Conservation (phyloP, 1,140 invertebrate species). For the Bicyclus anynana region DNA sequence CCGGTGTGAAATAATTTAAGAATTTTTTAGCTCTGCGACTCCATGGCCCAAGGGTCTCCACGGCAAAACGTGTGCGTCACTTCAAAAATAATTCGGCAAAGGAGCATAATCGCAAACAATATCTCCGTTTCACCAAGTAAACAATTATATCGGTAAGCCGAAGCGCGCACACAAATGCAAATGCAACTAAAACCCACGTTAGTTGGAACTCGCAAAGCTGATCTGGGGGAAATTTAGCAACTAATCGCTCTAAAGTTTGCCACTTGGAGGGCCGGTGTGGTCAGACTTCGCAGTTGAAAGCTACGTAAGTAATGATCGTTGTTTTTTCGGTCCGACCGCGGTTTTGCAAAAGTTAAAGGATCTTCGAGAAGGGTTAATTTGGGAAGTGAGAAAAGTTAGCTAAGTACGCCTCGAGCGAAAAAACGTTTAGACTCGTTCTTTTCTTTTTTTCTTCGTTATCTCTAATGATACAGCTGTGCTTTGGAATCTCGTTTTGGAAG, state of each 20-base stretch:
- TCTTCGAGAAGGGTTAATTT: slow-evolving; percentile 27
- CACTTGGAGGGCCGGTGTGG: slow-evolving; percentile 19
- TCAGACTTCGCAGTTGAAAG: slow-evolving; percentile 24
- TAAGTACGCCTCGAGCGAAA: slow-evolving; percentile 12
- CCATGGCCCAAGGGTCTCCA: too few relatives aligned
- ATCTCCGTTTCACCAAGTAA: too few relatives aligned
- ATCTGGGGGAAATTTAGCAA: slow-evolving; percentile 22
- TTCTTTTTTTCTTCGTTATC: slow-evolving; percentile 11
- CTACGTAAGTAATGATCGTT: slow-evolving; percentile 27
- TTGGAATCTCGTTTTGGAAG: slow-evolving; percentile 2
- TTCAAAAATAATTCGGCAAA: too few relatives aligned
- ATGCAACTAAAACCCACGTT: slow-evolving; percentile 11
- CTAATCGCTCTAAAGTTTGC: slow-evolving; percentile 25
- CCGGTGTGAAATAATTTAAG: too few relatives aligned
- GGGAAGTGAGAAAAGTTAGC: slow-evolving; percentile 21
- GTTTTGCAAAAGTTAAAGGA: slow-evolving; percentile 22
- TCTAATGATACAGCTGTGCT: slow-evolving; percentile 4
- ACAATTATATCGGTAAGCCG: slow-evolving; percentile 16
- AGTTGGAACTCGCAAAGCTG: slow-evolving; percentile 6
- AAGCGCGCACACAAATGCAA: slow-evolving; percentile 9
- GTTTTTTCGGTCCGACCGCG: slow-evolving; percentile 26
- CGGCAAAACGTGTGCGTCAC: too few relatives aligned
- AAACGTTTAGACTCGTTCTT: slow-evolving; percentile 14
- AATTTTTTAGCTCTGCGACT: too few relatives aligned
- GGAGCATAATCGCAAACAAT: too few relatives aligned